These are phyloP conservation scores for Eurois occulta DNA, from an alignment of 2,888 invertebrate genomes.

Conservation along the genomic window DNA sequence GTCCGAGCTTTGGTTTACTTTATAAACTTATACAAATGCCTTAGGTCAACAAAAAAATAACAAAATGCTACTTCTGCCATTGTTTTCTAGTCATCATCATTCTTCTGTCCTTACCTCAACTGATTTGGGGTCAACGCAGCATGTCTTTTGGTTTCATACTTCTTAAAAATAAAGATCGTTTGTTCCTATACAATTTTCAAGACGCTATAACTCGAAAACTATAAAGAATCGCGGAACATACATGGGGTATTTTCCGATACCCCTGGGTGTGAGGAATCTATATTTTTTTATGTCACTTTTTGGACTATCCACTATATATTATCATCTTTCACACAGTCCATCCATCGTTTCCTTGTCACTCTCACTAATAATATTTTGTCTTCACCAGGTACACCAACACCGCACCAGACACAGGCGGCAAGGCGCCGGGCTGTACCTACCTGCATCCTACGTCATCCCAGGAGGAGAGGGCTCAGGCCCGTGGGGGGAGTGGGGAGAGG, in stretches of 20 bases:
- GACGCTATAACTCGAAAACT: not conserved
- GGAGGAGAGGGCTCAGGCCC: conserved; percentile 91
- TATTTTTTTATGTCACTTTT: too few relatives aligned
- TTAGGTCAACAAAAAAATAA: not conserved
- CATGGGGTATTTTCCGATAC: too few relatives aligned
- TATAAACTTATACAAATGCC: not conserved
- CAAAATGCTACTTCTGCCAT: not conserved
- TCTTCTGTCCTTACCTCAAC: not conserved
- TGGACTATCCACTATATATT: too few relatives aligned
- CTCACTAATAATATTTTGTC: conserved; percentile 2
- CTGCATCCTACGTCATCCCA: conserved; percentile 93
- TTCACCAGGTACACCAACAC: conserved; percentile 88
- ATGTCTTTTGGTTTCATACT: not conserved
- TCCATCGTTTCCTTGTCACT: not conserved
- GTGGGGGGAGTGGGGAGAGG: conserved; percentile 96
- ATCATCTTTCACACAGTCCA: not conserved
- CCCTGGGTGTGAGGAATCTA: too few relatives aligned
- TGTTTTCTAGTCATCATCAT: not conserved
- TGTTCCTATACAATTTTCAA: too few relatives aligned
- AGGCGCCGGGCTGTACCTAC: conserved; percentile 93
- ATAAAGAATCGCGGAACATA: too few relatives aligned
- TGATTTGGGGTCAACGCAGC: not conserved
- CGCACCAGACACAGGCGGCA: conserved; percentile 94
- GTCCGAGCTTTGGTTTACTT: not conserved
- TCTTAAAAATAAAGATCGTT: not conserved